phyloP scores from a whole-genome alignment of 2,888 invertebrate species.

The Rhabditophanes sp. region DNA sequence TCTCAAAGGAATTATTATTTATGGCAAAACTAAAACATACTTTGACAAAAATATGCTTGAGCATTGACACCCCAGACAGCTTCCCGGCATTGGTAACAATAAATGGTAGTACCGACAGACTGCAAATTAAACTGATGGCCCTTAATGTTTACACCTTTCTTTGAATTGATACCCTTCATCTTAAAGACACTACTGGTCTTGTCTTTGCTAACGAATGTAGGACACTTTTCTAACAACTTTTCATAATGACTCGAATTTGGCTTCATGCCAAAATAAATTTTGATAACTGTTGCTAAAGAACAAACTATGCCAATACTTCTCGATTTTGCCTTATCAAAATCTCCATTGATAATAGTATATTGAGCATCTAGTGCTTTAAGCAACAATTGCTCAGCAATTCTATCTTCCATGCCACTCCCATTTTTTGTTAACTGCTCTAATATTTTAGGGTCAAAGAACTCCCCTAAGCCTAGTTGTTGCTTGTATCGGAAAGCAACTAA shows the following conservation, averaged over 20 bases:
- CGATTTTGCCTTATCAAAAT: slow-evolving; percentile 56
- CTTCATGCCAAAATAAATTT: slow-evolving; percentile 46
- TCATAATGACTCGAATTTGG: slow-evolving; percentile 33
- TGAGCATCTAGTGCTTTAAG: slow-evolving; percentile 23
- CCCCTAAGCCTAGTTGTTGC: slow-evolving; percentile 46
- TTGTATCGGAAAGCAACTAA: slow-evolving; percentile 72
- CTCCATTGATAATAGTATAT: slow-evolving; percentile 34
- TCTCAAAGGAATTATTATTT: slow-evolving; percentile 1
- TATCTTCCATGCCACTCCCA: slow-evolving; percentile 62
- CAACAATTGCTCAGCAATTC: slow-evolving; percentile 43
- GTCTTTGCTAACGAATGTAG: slow-evolving; percentile 69
- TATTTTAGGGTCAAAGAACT: slow-evolving; percentile 57
- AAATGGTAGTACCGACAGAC: slow-evolving; percentile 70
- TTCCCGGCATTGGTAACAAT: slow-evolving; percentile 79
- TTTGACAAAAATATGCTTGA: slow-evolving; percentile 84
- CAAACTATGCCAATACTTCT: slow-evolving; percentile 58
- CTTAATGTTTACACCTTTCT: too few species aligned
- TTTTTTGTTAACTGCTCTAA: slow-evolving; percentile 60
- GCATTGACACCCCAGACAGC: slow-evolving; percentile 87
- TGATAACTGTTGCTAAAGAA: slow-evolving; percentile 64
- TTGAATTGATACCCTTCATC: too few species aligned
- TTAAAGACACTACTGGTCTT: slow-evolving; percentile 51
- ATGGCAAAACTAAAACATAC: slow-evolving; percentile 48
- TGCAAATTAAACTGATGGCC: slow-evolving; percentile 77
- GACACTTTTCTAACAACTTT: slow-evolving; percentile 58